Percentiles rank a stretch among this genome's conserved stretches.
These are phyloP conservation scores for Ceryle rudis DNA, from an alignment of 2,797 vertebrate species.

Conservation along the genomic window DNA sequence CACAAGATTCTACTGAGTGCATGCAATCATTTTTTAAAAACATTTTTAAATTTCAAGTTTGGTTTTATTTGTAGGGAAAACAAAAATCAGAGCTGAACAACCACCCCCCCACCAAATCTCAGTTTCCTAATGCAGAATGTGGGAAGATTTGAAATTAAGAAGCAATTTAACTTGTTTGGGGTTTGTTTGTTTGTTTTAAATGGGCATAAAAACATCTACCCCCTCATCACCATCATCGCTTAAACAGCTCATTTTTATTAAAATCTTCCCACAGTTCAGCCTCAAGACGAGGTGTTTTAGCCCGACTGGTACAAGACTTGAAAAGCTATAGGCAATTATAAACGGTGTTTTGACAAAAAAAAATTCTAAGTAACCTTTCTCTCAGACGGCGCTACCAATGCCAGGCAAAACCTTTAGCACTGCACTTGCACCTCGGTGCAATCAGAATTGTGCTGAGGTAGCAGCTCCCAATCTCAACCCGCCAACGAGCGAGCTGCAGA, in stretches of 20 bases:
- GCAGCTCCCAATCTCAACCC: background rate
- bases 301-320: background rate
- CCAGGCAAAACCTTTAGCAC: background rate
- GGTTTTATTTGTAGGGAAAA: background rate
- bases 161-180: background rate
- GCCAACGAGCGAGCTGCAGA: fast-evolving
- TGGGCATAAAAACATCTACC: background rate
- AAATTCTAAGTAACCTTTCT: background rate
- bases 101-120: background rate
- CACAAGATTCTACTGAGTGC: background rate
- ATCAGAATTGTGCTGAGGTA: background rate
- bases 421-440: fast-evolving
- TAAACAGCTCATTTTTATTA: background rate
- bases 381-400: fast-evolving
- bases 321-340: background rate
- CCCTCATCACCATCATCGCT: background rate
- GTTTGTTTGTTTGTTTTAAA: background rate
- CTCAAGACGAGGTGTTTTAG: background rate
- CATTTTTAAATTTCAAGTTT: background rate
- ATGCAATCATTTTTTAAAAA: background rate
- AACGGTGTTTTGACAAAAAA: background rate
- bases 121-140: background rate
- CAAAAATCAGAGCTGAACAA: background rate
- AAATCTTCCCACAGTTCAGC: background rate
- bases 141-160: background rate